Base-by-base conservation (phyloP, 2,888 invertebrate species). In the Polylopha cassiicola region DNA sequence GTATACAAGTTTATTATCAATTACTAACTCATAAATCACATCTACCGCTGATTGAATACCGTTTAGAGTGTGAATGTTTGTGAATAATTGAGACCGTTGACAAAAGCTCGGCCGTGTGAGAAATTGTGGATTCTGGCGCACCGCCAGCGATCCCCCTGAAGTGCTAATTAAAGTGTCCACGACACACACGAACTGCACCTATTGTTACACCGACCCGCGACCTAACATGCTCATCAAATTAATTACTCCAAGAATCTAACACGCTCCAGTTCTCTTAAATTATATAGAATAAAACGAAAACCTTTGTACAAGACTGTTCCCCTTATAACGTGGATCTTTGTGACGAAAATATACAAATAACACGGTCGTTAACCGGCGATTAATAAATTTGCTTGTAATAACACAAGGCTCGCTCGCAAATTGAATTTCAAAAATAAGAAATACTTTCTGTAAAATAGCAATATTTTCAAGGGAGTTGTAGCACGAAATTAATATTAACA, bases 101-200 rank as follows among this genome's bases (percentile, higher is more conserved):
- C 50, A 55, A 60, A 58, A 59, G 46, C 48, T 49, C 49, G 51
- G 46, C 44, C 31, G 48, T 41, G 48, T 48, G 53, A 49, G 53
- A 58, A 61, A 57, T 57, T 50, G 53, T 48, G 33, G 48, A 51
- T 43, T 43, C 57, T 69, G 73, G 71, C 61, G 38, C 27, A 16
- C 27, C 23, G 54, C 73, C 72, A 72, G 56, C 47, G 39, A 47
- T 50, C 48, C 50, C 47, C 51, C 47, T 48, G 44, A 50, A 53
- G 51, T 51, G 51, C 62, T 65, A 67, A 73, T 70, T 66, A 66
- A 67, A 66, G 57, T 66, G 56, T 58, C 56, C 58, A 53, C n/a
- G n/a, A n/a, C 51, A 54, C 57, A 47, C 50, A 47, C 49, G 51
- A 51, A 46, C 47, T 50, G 51, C 24, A 47, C 43, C 48, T 56